These are phyloP conservation scores for Drosophila engyochracea DNA, from an alignment of 2,888 invertebrate species.

Conservation along the genomic window DNA sequence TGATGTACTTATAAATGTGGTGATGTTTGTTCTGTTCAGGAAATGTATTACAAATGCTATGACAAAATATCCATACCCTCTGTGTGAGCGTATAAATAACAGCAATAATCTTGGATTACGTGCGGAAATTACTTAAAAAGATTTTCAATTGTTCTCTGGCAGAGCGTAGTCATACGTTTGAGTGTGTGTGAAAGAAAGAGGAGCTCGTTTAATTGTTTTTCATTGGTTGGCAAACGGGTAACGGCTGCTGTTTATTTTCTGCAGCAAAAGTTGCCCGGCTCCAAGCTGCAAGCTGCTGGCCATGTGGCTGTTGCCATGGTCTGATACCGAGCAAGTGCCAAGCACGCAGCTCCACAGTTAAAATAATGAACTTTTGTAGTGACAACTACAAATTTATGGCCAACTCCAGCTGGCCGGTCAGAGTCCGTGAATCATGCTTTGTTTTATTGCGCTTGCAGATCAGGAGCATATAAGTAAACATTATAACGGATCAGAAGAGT, in stretches of 20 bases:
- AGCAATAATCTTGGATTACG: slow-evolving; percentile 81
- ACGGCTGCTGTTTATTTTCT: slow-evolving; percentile 74
- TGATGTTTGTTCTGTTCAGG: background rate
- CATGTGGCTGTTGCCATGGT: slow-evolving; percentile 30
- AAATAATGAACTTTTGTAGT: slow-evolving; percentile 76
- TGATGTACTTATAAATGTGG: background rate
- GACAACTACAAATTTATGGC: slow-evolving; percentile 70
- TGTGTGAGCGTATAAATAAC: slow-evolving; percentile 32
- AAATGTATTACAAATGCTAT: slow-evolving; percentile 3
- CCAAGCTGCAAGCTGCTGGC: slow-evolving; percentile 2
- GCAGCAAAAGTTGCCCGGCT: slow-evolving; percentile 48
- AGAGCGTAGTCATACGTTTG: slow-evolving; percentile 12
- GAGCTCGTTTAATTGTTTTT: slow-evolving; percentile 45
- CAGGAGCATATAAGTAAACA: background rate
- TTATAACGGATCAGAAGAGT: background rate
- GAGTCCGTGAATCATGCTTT: background rate
- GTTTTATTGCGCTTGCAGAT: slow-evolving; percentile 4
- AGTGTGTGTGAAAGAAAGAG: slow-evolving; percentile 17
- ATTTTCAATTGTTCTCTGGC: slow-evolving; percentile 73
- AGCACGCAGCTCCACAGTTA: slow-evolving; percentile 34
- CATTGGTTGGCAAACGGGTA: slow-evolving; percentile 43
- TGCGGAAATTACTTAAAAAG: slow-evolving; percentile 83
- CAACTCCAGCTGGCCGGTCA: slow-evolving; percentile 15
- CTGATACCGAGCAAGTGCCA: slow-evolving; percentile 30
- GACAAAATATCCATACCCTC: background rate